A percentile compares a stretch with the other conserved stretches of the same genome.
Conservation (phyloP, 30 jellyfish, hydroid and myxozoan genomes). For the Aurelia aurita region DNA sequence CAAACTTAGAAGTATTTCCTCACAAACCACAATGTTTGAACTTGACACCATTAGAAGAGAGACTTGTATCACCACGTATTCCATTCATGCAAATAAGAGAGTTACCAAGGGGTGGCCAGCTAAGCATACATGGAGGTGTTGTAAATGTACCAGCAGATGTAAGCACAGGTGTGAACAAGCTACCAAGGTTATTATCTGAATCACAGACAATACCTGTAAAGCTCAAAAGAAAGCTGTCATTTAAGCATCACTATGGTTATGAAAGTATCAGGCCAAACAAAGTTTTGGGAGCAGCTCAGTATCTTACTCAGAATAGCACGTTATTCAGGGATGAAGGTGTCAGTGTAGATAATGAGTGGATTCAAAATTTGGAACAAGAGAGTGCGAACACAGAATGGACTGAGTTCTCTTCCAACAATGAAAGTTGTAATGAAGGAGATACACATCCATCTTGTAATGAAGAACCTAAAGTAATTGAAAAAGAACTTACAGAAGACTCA, state of each 20-base stretch:
- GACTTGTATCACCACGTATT: conserved; percentile 38
- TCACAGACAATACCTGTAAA: conserved; percentile 34
- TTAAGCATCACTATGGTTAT: not conserved
- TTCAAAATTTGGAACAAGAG: too few relatives aligned
- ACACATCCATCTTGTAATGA: too few relatives aligned
- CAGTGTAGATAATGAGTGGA: too few relatives aligned
- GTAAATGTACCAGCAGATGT: conserved; percentile 72
- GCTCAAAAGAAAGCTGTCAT: not conserved
- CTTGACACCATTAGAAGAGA: conserved; percentile 22
- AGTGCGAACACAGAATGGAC: too few relatives aligned
- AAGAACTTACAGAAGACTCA: too few relatives aligned
- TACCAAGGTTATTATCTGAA: conserved; percentile 16
- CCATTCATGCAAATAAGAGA: conserved; percentile 57
- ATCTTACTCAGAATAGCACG: too few relatives aligned
- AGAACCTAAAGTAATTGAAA: too few relatives aligned
- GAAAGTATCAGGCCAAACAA: conserved; percentile 21
- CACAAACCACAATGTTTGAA: conserved; percentile 1
- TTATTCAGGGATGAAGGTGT: too few relatives aligned
- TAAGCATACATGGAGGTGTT: conserved; percentile 47
- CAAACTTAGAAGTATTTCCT: conserved; percentile 17
- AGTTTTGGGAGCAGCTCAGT: conserved; percentile 10
- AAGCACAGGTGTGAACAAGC: not conserved
- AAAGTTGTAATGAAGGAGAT: too few relatives aligned
- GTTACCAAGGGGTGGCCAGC: conserved; percentile 45
- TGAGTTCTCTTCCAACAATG: too few relatives aligned